A percentile compares a stretch with the other conserved stretches of the same genome.
phyloP scores from a whole-genome alignment of 2,888 invertebrate genomes.

The Scaptomyza flava region DNA sequence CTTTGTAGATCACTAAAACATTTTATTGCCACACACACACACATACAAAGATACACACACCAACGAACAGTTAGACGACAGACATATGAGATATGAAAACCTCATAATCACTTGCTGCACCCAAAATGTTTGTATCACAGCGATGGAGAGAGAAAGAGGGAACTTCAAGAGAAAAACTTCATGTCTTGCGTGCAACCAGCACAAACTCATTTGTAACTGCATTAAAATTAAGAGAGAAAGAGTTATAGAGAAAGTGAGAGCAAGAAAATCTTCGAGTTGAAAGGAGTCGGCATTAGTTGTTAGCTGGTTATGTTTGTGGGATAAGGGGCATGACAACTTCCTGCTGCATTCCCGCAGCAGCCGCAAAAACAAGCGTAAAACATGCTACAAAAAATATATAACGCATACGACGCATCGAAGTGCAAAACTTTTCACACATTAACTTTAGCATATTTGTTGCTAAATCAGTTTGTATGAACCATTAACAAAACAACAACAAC shows the following conservation, averaged over 20 bases:
- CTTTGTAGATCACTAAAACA: constrained; percentile 71
- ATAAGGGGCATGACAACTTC: constrained; percentile 43
- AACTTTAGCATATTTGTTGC: constrained; percentile 40
- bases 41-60: constrained; percentile 16
- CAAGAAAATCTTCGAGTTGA: neutral
- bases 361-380: constrained; percentile 26
- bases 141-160: neutral
- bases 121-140: constrained; percentile 32
- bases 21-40: constrained; percentile 61
- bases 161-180: constrained; percentile 52
- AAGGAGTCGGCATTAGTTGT: constrained; percentile 5
- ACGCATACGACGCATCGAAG: constrained; percentile 48
- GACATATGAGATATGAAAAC: constrained; percentile 56
- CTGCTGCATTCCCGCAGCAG: constrained; percentile 51
- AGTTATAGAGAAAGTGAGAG: neutral
- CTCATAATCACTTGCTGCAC: constrained; percentile 69
- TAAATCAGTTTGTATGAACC: constrained; percentile 41
- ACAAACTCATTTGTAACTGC: constrained; percentile 65
- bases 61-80: constrained; percentile 41
- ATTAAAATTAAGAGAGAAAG: constrained; percentile 54
- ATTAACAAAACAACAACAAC: constrained; percentile 17
- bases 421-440: constrained; percentile 29
- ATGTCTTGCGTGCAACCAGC: constrained; percentile 50
- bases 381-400: constrained; percentile 26
- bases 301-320: constrained; percentile 10